A percentile compares a stretch with the other conserved stretches of the same genome.
Conservation (phyloP, 2,888 invertebrate genomes). For the Polymixis flavicincta region DNA sequence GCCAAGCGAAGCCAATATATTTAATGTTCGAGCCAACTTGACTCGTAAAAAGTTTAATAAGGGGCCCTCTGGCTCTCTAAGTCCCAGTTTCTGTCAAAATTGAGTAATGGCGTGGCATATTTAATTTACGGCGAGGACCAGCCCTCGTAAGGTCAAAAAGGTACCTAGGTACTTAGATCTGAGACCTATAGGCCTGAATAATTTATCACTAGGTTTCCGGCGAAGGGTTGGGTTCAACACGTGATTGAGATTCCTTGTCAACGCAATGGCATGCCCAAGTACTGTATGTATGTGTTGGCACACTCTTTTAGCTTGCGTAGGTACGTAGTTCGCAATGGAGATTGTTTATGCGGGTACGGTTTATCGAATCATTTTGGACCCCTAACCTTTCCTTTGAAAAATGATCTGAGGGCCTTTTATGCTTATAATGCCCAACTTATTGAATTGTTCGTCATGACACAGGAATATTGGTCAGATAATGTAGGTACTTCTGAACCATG, state of each 20-base stretch:
- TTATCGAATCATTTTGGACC: slow-evolving; percentile 33
- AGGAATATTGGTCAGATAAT: not conserved
- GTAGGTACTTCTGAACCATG: not conserved
- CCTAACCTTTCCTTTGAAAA: slow-evolving; percentile 16
- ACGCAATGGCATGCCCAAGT: slow-evolving; percentile 8
- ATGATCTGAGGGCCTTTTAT: slow-evolving; percentile 11
- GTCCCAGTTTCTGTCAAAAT: slow-evolving; percentile 58
- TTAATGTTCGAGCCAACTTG: slow-evolving; percentile 62
- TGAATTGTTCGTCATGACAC: not conserved
- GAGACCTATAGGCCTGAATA: slow-evolving; percentile 43
- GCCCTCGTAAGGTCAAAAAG: slow-evolving; percentile 43
- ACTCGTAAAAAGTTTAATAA: slow-evolving; percentile 68
- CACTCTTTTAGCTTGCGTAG: slow-evolving; percentile 14
- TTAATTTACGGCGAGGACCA: slow-evolving; percentile 58
- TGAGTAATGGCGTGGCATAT: slow-evolving; percentile 65
- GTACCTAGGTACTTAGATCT: slow-evolving; percentile 41
- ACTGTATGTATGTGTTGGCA: slow-evolving; percentile 27
- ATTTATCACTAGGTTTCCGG: slow-evolving; percentile 35
- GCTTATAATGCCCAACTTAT: slow-evolving; percentile 10
- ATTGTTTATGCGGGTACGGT: slow-evolving; percentile 41
- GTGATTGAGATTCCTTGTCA: slow-evolving; percentile 46
- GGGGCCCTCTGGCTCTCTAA: slow-evolving; percentile 53
- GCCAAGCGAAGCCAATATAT: slow-evolving; percentile 62
- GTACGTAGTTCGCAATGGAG: slow-evolving; percentile 12
- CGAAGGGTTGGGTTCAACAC: slow-evolving; percentile 39